Evolutionary conservation across 1,140 invertebrate species (phyloP), one percentile per base, ranked within the genome.

Genomic region (Zaprionus taronus): DNA sequence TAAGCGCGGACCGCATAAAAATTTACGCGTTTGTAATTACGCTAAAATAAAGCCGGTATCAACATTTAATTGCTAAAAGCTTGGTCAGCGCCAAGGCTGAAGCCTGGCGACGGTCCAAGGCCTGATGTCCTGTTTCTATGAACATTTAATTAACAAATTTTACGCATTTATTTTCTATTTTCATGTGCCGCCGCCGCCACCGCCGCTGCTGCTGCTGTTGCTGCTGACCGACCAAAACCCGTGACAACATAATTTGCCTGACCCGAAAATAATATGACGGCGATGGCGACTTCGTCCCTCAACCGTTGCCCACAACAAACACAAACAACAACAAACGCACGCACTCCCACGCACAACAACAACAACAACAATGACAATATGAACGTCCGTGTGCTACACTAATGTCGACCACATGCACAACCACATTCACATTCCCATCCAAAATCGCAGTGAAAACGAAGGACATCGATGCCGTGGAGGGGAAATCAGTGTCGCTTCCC

Each of bases 401-500:
- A 74, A 74, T 73, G 61, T 24, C 63, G 79, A 67, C 68, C 44
- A 51, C 55, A 73, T 74, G 31, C 58, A 38, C 67, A 76, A 70
- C 49, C 28, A 36, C 62, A 72, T 24, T 53, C 28, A 7, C 63
- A 72, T 53, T 64, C 28, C 58, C 65, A 51, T 24, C 47, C 71
- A 65, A 65, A 75, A 70, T 66, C 61, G 60, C 89, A 91, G 80
- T 91, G 28, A 91, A 95, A 79, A 94, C 96, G 74, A 94, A 96
- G 79, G 96, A 97, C 92, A 94, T 97, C 66, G 96, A 96, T 92
- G 96, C 96, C 22, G 96, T 98, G 61, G 96, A 97, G 93, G 97
- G 97, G 62, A 96, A 96, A 93, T 95, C 95, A 84, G 96, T 97
- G 60, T 96, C 96, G 91, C 94, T 98, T 83, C 96, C 96, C 14